phyloP scores from a whole-genome alignment of 2,113 vertebrate species.

The Microtus pennsylvanicus region DNA sequence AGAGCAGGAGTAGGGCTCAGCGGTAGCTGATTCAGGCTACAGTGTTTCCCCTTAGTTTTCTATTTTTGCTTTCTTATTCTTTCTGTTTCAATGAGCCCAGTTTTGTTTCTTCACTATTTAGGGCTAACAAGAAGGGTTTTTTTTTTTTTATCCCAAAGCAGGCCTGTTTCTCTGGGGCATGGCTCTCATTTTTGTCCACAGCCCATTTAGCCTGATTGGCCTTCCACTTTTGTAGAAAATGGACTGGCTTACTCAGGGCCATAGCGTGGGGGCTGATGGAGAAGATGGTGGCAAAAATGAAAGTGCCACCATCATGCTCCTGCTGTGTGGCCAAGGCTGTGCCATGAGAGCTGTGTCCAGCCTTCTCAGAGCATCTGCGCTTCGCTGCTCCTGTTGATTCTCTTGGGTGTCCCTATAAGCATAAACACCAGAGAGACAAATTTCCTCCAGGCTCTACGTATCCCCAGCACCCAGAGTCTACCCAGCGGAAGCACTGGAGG shows the following conservation, averaged over 20 bases:
- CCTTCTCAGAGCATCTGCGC: neutral
- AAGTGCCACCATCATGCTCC: fast-evolving
- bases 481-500: fast-evolving
- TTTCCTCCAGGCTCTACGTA: too few species aligned
- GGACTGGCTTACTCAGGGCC: fast-evolving
- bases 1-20: neutral
- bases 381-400: fast-evolving
- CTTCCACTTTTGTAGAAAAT: neutral
- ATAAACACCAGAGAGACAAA: fast-evolving
- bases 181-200: neutral
- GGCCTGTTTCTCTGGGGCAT: neutral
- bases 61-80: neutral
- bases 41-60: neutral
- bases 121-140: neutral
- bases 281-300: too few species aligned
- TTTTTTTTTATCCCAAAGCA: neutral
- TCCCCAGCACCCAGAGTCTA: fast-evolving
- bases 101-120: neutral
- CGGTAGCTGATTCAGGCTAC: neutral
- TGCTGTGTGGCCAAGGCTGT: fast-evolving
- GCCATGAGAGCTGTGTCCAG: fast-evolving
- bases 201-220: neutral
- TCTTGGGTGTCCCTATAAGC: fast-evolving
- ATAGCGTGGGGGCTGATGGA: fast-evolving
- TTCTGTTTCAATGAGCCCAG: neutral